Evolutionary conservation across 2,888 invertebrate genomes (phyloP).

Genomic region (Apodemia hepburni): DNA sequence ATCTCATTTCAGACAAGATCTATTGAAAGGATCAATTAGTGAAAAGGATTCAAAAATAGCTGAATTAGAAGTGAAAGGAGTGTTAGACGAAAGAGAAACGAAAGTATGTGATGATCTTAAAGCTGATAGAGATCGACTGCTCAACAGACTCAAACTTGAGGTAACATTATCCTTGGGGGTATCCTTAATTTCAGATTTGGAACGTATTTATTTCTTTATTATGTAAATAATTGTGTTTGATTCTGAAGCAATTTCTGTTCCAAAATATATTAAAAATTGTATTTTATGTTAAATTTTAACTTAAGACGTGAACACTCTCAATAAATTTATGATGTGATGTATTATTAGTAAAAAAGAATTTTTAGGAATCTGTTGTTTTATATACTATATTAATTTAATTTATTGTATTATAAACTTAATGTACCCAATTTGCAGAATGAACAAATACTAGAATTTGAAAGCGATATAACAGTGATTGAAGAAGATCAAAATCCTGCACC

Average conservation of each 20-base stretch:
- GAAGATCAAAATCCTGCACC: conserved; percentile 40
- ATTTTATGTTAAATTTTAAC: no score
- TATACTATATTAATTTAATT: neutral
- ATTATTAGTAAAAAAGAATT: no score
- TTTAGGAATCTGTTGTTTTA: no score
- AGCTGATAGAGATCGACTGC: conserved; percentile 84
- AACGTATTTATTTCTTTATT: no score
- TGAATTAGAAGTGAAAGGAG: conserved; percentile 87
- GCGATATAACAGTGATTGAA: conserved; percentile 36
- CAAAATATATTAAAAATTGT: no score
- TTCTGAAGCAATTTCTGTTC: no score
- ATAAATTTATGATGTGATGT: no score
- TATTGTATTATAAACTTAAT: neutral
- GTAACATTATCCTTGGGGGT: conserved; percentile 48
- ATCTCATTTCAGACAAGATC: conserved; percentile 84
- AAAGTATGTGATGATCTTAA: conserved; percentile 84
- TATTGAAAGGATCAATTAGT: conserved; percentile 89
- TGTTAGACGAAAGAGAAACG: conserved; percentile 82
- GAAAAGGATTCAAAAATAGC: conserved; percentile 95
- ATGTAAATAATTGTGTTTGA: no score
- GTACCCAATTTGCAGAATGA: conserved; percentile 49
- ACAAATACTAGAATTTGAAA: conserved; percentile 52
- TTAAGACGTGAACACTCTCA: no score
- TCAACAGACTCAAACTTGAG: conserved; percentile 86
- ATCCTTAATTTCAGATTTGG: no score